These are phyloP conservation scores for Nothocercus nigrocapillus DNA, from an alignment of 2,113 vertebrate species.

Conservation along the genomic window DNA sequence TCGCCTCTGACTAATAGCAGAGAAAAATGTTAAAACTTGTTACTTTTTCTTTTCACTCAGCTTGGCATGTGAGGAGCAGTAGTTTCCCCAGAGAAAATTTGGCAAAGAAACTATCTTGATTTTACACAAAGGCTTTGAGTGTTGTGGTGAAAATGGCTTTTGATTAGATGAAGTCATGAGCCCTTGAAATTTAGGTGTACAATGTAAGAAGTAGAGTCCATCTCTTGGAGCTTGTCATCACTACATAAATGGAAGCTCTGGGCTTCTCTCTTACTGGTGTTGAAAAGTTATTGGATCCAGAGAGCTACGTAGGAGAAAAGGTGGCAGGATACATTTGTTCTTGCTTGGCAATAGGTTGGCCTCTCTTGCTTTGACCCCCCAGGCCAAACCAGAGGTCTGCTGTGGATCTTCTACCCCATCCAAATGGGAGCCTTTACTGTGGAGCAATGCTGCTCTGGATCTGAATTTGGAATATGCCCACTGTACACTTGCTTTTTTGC, in stretches of 20 bases:
- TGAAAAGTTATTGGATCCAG: background rate
- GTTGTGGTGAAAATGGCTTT: constrained; percentile 46
- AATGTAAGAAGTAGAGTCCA: constrained; percentile 13
- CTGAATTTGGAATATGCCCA: background rate
- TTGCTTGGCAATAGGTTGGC: background rate
- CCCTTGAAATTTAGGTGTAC: constrained; percentile 26
- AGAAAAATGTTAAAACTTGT: constrained; percentile 67
- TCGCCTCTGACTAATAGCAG: constrained; percentile 36
- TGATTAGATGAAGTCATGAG: constrained; percentile 46
- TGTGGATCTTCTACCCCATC: background rate
- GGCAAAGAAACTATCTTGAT: constrained; percentile 24
- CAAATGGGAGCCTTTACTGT: background rate
- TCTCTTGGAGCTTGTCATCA: background rate
- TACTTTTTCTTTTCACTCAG: constrained; percentile 14
- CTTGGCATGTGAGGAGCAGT: background rate
- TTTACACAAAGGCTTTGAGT: constrained; percentile 16
- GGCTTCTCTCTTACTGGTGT: background rate
- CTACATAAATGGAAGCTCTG: background rate
- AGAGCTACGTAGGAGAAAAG: background rate
- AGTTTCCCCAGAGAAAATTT: constrained; percentile 47
- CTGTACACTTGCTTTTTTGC: background rate
- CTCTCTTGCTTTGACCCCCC: background rate
- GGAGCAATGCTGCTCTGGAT: background rate
- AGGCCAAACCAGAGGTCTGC: background rate
- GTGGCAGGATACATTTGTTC: background rate